Conservation (phyloP, 2,113 vertebrate genomes). For the Atlantisia rogersi region DNA sequence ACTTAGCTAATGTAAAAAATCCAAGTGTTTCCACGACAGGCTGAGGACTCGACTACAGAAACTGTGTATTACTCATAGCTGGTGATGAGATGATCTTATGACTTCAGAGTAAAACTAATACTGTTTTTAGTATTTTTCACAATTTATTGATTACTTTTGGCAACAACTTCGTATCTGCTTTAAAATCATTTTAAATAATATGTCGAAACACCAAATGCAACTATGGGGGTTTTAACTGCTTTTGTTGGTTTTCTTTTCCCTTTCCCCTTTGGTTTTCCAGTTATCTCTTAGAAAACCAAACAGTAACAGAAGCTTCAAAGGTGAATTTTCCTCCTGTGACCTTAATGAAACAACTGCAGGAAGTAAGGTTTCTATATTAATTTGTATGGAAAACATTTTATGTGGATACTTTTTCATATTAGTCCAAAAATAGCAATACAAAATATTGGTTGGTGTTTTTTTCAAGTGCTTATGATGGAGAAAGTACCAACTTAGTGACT, state of each 20-base stretch:
- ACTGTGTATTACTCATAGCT: background rate
- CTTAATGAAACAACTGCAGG: slow-evolving; percentile 17
- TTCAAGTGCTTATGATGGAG: background rate
- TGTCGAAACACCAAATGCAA: background rate
- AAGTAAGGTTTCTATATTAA: slow-evolving; percentile 64
- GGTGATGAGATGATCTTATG: background rate
- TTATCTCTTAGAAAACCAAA: slow-evolving; percentile 80
- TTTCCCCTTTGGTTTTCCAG: slow-evolving; percentile 70
- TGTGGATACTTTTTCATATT: background rate
- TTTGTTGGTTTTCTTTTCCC: background rate
- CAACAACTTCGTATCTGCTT: background rate
- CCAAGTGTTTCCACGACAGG: background rate
- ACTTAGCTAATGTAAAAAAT: background rate
- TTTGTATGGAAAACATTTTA: background rate
- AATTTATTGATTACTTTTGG: background rate
- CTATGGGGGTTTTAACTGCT: background rate
- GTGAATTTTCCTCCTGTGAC: slow-evolving; percentile 76
- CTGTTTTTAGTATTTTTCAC: background rate
- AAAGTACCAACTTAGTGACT: background rate
- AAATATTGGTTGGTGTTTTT: background rate
- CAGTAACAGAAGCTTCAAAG: slow-evolving; percentile 74
- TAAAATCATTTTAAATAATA: background rate
- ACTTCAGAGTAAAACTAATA: background rate
- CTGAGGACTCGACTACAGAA: background rate
- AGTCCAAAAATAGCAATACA: background rate